phyloP scores from a whole-genome alignment of 2,113 vertebrate species.

The Chaetodon auriga region DNA sequence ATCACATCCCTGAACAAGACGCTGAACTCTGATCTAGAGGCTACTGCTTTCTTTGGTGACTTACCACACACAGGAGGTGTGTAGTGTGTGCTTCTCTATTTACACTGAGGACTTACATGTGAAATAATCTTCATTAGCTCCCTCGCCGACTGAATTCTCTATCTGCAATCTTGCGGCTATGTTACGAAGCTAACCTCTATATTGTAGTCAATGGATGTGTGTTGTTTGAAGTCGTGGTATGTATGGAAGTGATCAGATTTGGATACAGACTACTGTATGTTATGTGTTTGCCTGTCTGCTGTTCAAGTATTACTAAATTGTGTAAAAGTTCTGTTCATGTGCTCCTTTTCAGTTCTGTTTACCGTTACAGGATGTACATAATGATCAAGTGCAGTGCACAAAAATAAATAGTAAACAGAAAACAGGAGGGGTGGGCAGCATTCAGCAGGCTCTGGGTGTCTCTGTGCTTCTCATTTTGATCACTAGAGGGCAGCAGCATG shows the following conservation, averaged over 20 bases:
- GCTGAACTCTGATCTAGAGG: conserved; percentile 40
- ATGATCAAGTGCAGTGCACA: conserved; percentile 86
- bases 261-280: conserved; percentile 83
- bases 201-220: conserved; percentile 89
- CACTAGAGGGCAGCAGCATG: conserved; percentile 62
- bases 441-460: background rate
- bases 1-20: conserved; percentile 1
- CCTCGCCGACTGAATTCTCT: conserved; percentile 56
- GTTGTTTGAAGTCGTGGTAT: conserved; percentile 86
- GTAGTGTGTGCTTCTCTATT: conserved; percentile 54
- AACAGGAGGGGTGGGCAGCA: background rate
- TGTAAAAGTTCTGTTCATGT: conserved; percentile 89
- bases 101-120: conserved; percentile 62
- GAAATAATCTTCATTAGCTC: conserved; percentile 62
- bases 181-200: conserved; percentile 87
- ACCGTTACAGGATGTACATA: conserved; percentile 86
- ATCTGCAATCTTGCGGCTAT: conserved; percentile 71
- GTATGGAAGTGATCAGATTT: conserved; percentile 86
- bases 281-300: conserved; percentile 93
- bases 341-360: conserved; percentile 85
- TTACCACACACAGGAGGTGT: conserved; percentile 45
- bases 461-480: conserved; percentile 5
- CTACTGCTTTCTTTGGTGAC: conserved; percentile 46
- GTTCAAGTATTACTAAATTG: conserved; percentile 91
- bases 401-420: conserved; percentile 77